Conservation (phyloP, 2,888 invertebrate genomes). For the Alloplasta piceator region DNA sequence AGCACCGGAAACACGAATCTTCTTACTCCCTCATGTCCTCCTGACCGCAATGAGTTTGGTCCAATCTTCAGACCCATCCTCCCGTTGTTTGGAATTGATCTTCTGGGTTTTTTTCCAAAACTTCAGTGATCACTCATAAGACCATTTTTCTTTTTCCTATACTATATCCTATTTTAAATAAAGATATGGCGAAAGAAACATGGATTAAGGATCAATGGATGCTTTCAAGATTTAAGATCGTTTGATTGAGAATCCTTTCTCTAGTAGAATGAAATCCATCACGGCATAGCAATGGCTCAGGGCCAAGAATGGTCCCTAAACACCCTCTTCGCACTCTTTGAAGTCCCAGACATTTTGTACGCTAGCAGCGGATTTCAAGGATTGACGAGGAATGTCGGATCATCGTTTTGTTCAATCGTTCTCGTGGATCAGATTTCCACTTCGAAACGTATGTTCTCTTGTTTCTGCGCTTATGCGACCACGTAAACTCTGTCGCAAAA, state of each 20-base stretch:
- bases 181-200: too few relatives aligned
- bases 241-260: too few relatives aligned
- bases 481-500: slow-evolving; percentile 48
- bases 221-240: too few relatives aligned
- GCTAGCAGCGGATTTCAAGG: slow-evolving; percentile 38
- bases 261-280: too few relatives aligned
- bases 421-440: slow-evolving; percentile 48
- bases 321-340: too few relatives aligned
- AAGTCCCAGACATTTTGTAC: neutral
- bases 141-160: too few relatives aligned
- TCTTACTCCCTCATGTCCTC: slow-evolving; percentile 28
- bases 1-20: slow-evolving; percentile 49
- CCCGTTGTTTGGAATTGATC: slow-evolving; percentile 46
- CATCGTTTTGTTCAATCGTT: slow-evolving; percentile 9
- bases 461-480: slow-evolving; percentile 1
- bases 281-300: too few relatives aligned
- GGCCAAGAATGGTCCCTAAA: too few relatives aligned
- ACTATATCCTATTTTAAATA: too few relatives aligned
- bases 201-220: too few relatives aligned
- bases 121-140: slow-evolving; percentile 26
- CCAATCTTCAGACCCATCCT: slow-evolving; percentile 30
- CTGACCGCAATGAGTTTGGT: slow-evolving; percentile 37
- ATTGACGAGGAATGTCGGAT: slow-evolving; percentile 28
- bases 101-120: slow-evolving; percentile 41
- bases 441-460: slow-evolving; percentile 25